Conservation (phyloP, 1,140 invertebrate species). For the Neodiprion fabricii region DNA sequence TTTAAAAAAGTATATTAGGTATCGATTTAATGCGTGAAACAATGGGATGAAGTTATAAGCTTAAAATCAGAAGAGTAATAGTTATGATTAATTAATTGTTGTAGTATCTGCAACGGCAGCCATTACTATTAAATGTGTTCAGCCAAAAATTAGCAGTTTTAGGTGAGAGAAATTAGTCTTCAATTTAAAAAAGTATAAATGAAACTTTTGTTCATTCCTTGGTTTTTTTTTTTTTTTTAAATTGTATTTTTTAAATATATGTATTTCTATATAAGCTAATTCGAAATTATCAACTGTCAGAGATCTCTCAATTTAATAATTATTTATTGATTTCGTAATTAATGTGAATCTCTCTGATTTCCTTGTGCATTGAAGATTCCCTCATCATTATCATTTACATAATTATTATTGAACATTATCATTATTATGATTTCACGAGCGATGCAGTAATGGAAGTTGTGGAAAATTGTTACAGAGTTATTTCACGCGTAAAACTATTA, state of each 20-base stretch:
- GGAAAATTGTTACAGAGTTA: conserved; percentile 2
- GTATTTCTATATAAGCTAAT: not conserved
- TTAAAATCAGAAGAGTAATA: conserved; percentile 1
- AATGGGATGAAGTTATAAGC: not conserved
- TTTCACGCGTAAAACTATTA: not conserved
- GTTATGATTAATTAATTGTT: conserved; percentile 1
- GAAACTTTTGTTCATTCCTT: conserved; percentile 6
- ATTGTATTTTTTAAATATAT: not conserved
- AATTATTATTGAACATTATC: too few species aligned
- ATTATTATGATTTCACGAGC: not conserved
- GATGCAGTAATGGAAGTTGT: not conserved
- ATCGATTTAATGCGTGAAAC: not conserved
- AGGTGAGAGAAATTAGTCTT: conserved; percentile 4
- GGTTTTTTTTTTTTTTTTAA: not conserved
- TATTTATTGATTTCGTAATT: not conserved
- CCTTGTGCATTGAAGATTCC: conserved; percentile 4
- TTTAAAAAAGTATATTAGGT: not conserved
- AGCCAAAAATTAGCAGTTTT: conserved; percentile 4
- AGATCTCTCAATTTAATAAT: not conserved
- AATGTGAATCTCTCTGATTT: conserved; percentile 1
- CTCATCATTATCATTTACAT: not conserved
- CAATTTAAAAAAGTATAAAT: conserved; percentile 2
- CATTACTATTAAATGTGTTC: conserved; percentile 3
- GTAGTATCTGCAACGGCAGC: conserved; percentile 5
- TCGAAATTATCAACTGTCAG: not conserved